Evolutionary conservation across 2,113 vertebrate species (phyloP).

Genomic region (Crypturellus undulatus): DNA sequence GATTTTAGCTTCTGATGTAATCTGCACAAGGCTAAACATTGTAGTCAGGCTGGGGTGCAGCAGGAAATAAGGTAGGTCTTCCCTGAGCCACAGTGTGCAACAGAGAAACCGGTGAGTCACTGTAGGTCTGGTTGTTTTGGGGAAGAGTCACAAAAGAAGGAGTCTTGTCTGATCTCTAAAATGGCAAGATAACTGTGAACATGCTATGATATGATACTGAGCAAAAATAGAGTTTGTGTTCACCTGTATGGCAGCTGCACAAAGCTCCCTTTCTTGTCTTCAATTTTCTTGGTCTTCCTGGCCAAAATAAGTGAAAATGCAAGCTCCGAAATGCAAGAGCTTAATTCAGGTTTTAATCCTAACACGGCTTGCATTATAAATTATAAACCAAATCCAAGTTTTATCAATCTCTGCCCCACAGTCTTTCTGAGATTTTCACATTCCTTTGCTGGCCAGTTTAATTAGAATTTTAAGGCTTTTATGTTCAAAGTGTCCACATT

Average conservation of each 20-base stretch:
- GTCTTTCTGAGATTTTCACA: conserved; percentile 18
- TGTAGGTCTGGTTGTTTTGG: fast-evolving
- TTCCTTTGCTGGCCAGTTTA: conserved; percentile 17
- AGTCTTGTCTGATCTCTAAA: not conserved
- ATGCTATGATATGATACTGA: not conserved
- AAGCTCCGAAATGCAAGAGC: not conserved
- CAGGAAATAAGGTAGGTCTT: not conserved
- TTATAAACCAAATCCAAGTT: not conserved
- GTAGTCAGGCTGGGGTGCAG: not conserved
- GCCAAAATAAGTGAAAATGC: not conserved
- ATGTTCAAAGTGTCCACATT: not conserved
- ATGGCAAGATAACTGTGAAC: not conserved
- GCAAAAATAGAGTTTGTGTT: not conserved
- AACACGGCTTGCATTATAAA: conserved; percentile 6
- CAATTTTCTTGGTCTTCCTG: not conserved
- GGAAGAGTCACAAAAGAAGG: not conserved
- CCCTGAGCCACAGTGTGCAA: not conserved
- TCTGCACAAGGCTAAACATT: not conserved
- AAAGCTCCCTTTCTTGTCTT: not conserved
- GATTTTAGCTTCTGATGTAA: not conserved
- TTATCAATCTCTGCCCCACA: not conserved
- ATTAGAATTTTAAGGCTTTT: conserved; percentile 17
- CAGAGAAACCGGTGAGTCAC: not conserved
- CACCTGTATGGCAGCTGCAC: not conserved
- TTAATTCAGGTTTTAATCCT: conserved; percentile 13